phyloP scores from a whole-genome alignment of 1,140 invertebrate species.

The Heliconius hermathena region DNA sequence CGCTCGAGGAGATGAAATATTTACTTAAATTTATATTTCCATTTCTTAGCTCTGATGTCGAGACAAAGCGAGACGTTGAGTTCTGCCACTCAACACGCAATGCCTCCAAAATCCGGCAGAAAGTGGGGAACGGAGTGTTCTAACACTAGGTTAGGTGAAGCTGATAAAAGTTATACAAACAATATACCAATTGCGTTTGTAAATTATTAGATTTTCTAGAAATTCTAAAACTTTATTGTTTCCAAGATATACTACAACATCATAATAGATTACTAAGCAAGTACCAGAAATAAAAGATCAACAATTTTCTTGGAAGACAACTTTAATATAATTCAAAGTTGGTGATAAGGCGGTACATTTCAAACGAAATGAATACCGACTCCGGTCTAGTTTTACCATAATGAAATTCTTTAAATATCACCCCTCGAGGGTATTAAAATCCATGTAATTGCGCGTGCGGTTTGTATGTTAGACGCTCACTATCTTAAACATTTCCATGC shows the following conservation, averaged over 20 bases:
- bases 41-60: no score
- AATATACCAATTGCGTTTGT: no score
- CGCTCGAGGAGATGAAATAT: no score
- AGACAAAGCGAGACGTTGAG: no score
- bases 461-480: slow-evolving; percentile 40
- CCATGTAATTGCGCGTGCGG: slow-evolving; percentile 62
- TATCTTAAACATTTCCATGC: slow-evolving; percentile 15
- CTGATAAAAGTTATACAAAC: no score
- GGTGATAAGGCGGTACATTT: slow-evolving; percentile 60
- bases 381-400: slow-evolving; percentile 66
- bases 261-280: neutral
- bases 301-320: slow-evolving; percentile 26
- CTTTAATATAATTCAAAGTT: slow-evolving; percentile 50
- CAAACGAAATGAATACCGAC: slow-evolving; percentile 70
- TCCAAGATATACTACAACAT: neutral
- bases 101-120: no score
- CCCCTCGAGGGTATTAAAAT: slow-evolving; percentile 66
- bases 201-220: no score
- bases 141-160: no score
- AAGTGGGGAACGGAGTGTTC: no score
- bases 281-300: slow-evolving; percentile 17
- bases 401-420: slow-evolving; percentile 79
- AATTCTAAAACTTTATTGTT: neutral
- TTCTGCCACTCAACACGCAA: no score
- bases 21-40: no score